Conservation (phyloP, 1,140 invertebrate genomes). For the Drosophila sproati region DNA sequence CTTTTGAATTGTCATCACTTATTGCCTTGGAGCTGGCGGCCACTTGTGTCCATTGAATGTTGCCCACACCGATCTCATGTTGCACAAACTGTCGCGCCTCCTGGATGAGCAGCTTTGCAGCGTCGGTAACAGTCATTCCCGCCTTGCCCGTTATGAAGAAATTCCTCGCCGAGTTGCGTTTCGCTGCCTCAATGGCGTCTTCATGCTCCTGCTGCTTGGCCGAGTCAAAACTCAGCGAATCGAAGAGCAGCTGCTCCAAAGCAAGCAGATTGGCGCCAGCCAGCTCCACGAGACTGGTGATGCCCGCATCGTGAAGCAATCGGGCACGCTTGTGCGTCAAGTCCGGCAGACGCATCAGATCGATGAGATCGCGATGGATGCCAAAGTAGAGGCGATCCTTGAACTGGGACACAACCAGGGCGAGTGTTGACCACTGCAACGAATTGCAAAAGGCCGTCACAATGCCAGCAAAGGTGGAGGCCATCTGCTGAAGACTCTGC, state of each 20-base stretch:
- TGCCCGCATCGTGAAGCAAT: slow-evolving; percentile 93
- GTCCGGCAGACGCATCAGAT: slow-evolving; percentile 93
- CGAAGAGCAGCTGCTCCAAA: slow-evolving; percentile 92
- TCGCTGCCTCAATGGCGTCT: slow-evolving; percentile 88
- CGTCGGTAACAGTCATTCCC: slow-evolving; percentile 92
- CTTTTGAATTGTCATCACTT: neutral
- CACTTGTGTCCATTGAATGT: slow-evolving; percentile 86
- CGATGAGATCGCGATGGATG: slow-evolving; percentile 95
- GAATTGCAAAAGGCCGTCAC: slow-evolving; percentile 96
- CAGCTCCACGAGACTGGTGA: slow-evolving; percentile 91
- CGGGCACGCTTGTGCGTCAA: slow-evolving; percentile 94
- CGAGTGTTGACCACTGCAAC: slow-evolving; percentile 96
- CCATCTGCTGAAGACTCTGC: slow-evolving; percentile 96
- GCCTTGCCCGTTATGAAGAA: slow-evolving; percentile 94
- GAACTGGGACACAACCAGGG: slow-evolving; percentile 95
- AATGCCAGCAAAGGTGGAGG: slow-evolving; percentile 97
- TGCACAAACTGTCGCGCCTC: slow-evolving; percentile 91
- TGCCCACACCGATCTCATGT: slow-evolving; percentile 87
- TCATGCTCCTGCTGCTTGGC: slow-evolving; percentile 90
- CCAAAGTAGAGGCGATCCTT: slow-evolving; percentile 97
- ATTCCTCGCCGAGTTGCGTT: slow-evolving; percentile 88
- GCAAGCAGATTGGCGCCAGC: slow-evolving; percentile 89
- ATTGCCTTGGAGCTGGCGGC: neutral
- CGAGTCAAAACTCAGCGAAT: slow-evolving; percentile 93
- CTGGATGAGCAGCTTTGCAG: slow-evolving; percentile 91